A percentile compares a stretch with the other conserved stretches of the same genome.
phyloP scores from a whole-genome alignment of 2,797 vertebrate species.

The Neopelma chrysocephalum region DNA sequence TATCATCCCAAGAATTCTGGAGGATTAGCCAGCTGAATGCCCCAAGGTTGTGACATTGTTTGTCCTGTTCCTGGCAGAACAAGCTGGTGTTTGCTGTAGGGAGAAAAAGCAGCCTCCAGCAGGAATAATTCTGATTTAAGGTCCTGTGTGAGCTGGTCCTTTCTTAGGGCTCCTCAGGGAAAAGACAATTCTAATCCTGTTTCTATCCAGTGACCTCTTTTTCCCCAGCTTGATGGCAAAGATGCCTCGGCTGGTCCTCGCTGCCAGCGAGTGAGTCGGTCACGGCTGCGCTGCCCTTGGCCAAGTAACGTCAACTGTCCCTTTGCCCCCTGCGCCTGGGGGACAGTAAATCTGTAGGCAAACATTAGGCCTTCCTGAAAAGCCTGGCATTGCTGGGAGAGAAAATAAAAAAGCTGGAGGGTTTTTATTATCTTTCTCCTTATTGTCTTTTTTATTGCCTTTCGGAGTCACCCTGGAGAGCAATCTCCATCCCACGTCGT shows the following conservation, averaged over 20 bases:
- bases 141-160: background rate
- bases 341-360: slow-evolving; percentile 62
- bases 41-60: background rate
- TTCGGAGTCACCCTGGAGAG: slow-evolving; percentile 62
- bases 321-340: slow-evolving; percentile 12
- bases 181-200: background rate
- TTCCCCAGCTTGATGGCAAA: background rate
- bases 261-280: background rate
- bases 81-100: background rate
- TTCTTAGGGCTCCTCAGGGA: background rate
- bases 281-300: rapidly evolving
- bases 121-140: background rate
- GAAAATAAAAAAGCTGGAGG: slow-evolving; percentile 44
- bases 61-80: background rate
- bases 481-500: slow-evolving; percentile 32
- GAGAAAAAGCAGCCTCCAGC: background rate
- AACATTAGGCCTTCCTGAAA: slow-evolving; percentile 57
- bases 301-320: background rate
- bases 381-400: background rate
- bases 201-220: background rate
- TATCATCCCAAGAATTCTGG: background rate
- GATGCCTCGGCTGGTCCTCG: background rate
- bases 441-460: slow-evolving; percentile 66
- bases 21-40: background rate
- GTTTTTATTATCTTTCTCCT: slow-evolving; percentile 63